Percentiles rank a stretch among this genome's conserved stretches.
phyloP scores from a whole-genome alignment of 2,113 vertebrate species.

The Alaudala cheleensis region DNA sequence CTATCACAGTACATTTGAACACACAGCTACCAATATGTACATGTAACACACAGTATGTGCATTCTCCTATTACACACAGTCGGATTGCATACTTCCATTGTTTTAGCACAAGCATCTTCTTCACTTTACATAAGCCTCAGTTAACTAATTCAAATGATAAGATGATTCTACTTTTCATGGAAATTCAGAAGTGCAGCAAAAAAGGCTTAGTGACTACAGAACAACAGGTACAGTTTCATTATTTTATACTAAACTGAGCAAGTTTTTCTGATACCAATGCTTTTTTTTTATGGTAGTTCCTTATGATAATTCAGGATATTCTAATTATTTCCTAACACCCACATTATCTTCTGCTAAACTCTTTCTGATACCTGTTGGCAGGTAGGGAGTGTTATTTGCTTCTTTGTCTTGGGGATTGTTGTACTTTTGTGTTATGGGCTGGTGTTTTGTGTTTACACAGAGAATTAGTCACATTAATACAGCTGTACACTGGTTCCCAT shows the following conservation, averaged over 20 bases:
- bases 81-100: not conserved
- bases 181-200: not conserved
- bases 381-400: not conserved
- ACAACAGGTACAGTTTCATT: not conserved
- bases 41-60: accelerated
- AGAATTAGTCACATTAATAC: not conserved
- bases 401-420: not conserved
- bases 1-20: not conserved
- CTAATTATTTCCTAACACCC: not conserved
- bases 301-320: not conserved
- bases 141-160: not conserved
- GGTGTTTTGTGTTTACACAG: not conserved
- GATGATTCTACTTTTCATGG: not conserved
- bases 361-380: not conserved
- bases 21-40: accelerated
- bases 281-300: not conserved
- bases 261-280: not conserved
- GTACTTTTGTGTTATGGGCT: not conserved
- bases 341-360: not conserved
- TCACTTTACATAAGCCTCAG: not conserved
- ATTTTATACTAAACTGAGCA: not conserved
- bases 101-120: not conserved
- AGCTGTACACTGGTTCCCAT: not conserved
- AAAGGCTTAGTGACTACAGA: not conserved
- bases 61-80: not conserved